Evolutionary conservation across 2,888 invertebrate species (phyloP), one percentile per base, ranked within the genome.

Genomic region (Phyto melanocephala): DNA sequence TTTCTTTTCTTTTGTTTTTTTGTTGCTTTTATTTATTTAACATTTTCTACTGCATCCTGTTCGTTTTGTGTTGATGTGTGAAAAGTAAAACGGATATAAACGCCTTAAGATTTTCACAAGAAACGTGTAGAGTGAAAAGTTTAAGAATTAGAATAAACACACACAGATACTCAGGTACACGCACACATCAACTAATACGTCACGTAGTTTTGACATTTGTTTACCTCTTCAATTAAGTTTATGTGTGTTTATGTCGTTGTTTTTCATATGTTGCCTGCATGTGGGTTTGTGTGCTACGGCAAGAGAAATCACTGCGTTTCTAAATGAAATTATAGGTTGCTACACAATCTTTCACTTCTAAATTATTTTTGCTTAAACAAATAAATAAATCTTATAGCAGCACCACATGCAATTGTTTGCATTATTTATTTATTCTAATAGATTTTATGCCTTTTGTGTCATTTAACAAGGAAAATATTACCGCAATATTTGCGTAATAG

Each of bases 81-180:
- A 33, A 70, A 63, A 58, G 58, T 56, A 65, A 72, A 75, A 75
- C 82, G 82, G 82, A 82, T 71, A 79, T 75, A 65, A 82, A 82
- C 82, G 82, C 82, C 82, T 79, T 58, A 54, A 79, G 65, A 75
- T 75, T 70, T 78, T 75, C 60, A 8, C 52, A 33, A 63, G 15
- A 42, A 60, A 84, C 63, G 75, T 80, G 78, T 74, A 22, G 60
- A 71, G 56, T 78, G 52, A 47, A 84, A 80, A 67, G 72, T 87
- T 87, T 71, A 70, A 84, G 81, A 86, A 87, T 67, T 77, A 60
- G 72, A 86, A 80, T 68, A 50, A 70, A 47, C 20, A 70, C 33
- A 67, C 7, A 24, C 40, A 10, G 24, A 50, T 17, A 10, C 17
- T 15, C 33, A 35, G n/a, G 17, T 20, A 33, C 35, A 56, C 20